phyloP scores from a whole-genome alignment of 2,113 vertebrate genomes.

The Rhynchopsitta pachyrhyncha region DNA sequence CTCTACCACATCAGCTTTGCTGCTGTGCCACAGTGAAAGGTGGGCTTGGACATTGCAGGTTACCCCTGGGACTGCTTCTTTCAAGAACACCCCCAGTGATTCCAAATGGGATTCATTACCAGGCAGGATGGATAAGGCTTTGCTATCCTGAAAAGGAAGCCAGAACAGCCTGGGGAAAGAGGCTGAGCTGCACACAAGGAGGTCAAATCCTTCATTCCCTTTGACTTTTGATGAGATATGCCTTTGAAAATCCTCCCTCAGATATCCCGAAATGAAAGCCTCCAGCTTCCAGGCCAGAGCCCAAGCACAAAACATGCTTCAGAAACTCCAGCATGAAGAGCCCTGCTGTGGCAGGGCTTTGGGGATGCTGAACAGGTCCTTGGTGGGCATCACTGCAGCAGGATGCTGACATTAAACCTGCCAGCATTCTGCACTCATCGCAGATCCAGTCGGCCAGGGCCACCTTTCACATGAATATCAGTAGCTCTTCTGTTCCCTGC shows the following conservation, averaged over 20 bases:
- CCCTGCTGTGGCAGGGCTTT: neutral
- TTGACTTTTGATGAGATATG: slow-evolving; percentile 27
- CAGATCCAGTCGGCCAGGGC: neutral
- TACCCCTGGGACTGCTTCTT: neutral
- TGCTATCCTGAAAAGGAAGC: neutral
- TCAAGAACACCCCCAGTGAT: neutral
- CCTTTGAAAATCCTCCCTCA: slow-evolving; percentile 45
- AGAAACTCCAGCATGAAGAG: neutral
- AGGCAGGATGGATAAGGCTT: neutral
- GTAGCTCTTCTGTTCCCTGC: neutral
- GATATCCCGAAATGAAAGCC: neutral
- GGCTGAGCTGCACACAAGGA: neutral
- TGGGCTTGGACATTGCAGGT: neutral
- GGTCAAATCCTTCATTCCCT: slow-evolving; percentile 44
- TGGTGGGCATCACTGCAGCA: neutral
- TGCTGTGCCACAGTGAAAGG: neutral
- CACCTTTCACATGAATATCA: neutral
- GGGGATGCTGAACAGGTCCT: neutral
- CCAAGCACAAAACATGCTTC: neutral
- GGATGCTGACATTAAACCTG: neutral
- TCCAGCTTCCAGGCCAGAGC: neutral
- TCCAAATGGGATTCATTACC: neutral
- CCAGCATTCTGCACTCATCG: neutral
- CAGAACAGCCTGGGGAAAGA: neutral
- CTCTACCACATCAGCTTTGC: neutral